These are phyloP conservation scores for Lithophane leautieri DNA, from an alignment of 2,888 invertebrate species.

Conservation along the genomic window DNA sequence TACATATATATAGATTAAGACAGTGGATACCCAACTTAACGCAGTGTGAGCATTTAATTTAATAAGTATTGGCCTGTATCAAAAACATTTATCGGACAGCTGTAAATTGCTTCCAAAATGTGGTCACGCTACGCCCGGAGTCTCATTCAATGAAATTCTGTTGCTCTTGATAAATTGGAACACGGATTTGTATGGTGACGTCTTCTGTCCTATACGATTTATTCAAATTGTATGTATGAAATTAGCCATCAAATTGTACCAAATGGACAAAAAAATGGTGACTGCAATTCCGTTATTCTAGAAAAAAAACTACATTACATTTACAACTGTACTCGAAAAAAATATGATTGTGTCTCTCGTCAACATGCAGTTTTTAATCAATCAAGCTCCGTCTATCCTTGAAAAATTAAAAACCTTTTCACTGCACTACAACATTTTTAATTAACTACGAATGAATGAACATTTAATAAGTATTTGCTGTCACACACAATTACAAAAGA, in stretches of 20 bases:
- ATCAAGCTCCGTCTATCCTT: background rate
- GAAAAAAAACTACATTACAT: background rate
- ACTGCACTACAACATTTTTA: conserved; percentile 17
- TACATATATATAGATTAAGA: no score
- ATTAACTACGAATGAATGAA: conserved; percentile 32
- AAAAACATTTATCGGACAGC: conserved; percentile 5
- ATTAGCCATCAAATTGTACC: background rate
- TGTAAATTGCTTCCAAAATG: conserved; percentile 25
- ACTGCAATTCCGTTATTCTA: background rate
- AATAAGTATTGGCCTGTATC: conserved; percentile 8
- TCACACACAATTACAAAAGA: conserved; percentile 21
- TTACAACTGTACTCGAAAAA: background rate
- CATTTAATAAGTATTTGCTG: conserved; percentile 18
- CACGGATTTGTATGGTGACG: background rate
- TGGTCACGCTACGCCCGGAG: background rate
- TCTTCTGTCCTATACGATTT: background rate
- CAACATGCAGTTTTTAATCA: conserved; percentile 15
- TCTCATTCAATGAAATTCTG: background rate
- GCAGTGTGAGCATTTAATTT: background rate
- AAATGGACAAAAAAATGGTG: background rate
- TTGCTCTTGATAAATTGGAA: background rate
- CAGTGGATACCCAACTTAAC: background rate
- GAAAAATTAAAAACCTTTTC: conserved; percentile 16
- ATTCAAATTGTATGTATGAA: background rate
- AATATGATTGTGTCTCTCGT: background rate